phyloP scores from a whole-genome alignment of 2,888 invertebrate species.

The Matsumyia berberina region DNA sequence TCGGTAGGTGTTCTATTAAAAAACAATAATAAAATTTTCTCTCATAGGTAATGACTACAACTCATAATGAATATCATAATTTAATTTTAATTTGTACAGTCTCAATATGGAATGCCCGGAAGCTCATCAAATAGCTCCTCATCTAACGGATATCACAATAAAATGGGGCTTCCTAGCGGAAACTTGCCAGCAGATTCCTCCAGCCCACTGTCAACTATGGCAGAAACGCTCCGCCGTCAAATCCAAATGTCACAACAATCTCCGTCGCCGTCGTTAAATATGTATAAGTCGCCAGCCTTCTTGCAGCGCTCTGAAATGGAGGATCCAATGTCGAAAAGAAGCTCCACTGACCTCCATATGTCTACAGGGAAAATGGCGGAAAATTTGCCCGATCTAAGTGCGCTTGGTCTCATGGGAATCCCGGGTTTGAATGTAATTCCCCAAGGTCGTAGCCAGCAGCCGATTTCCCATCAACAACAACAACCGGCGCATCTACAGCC shows the following conservation, averaged over 20 bases:
- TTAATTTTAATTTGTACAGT: constrained; percentile 50
- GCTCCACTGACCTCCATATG: constrained; percentile 80
- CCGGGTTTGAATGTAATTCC: constrained; percentile 83
- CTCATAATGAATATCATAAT: not conserved
- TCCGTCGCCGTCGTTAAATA: constrained; percentile 82
- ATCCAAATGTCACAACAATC: constrained; percentile 82
- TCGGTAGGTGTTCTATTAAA: constrained; percentile 71
- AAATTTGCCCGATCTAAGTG: constrained; percentile 82
- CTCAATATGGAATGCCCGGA: constrained; percentile 79
- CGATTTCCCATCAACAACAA: constrained; percentile 54
- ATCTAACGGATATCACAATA: constrained; percentile 81
- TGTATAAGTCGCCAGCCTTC: constrained; percentile 83
- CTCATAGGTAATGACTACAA: not conserved
- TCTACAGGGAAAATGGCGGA: constrained; percentile 79
- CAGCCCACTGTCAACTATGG: constrained; percentile 82
- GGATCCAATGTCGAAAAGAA: constrained; percentile 82
- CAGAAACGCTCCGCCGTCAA: constrained; percentile 82
- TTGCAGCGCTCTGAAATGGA: constrained; percentile 83
- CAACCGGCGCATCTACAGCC: constrained; percentile 58
- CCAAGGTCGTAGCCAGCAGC: constrained; percentile 76
- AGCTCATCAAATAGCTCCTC: constrained; percentile 78
- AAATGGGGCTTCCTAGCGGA: constrained; percentile 74
- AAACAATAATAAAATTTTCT: not conserved
- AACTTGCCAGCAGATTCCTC: constrained; percentile 79
- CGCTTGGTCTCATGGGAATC: constrained; percentile 81